A percentile compares a stretch with the other conserved stretches of the same genome.
Evolutionary conservation across 2,113 vertebrate genomes (phyloP).

Genomic region (Chunga burmeisteri): DNA sequence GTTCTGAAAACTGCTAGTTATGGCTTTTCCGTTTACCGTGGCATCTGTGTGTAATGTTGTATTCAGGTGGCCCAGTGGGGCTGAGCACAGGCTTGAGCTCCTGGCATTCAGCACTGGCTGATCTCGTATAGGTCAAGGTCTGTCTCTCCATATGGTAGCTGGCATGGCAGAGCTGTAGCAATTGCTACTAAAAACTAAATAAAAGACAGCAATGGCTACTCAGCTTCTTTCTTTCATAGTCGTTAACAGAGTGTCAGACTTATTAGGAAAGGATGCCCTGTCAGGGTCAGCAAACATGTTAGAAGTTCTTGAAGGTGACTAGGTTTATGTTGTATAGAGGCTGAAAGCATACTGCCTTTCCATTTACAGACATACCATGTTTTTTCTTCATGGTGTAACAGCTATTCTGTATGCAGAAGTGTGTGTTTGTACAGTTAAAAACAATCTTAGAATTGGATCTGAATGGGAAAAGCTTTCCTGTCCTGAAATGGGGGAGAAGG

Average conservation of each 20-base stretch:
- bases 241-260: neutral
- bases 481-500: neutral
- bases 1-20: neutral
- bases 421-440: neutral
- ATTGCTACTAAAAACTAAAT: neutral
- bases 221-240: neutral
- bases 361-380: neutral
- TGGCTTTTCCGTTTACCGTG: neutral
- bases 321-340: neutral
- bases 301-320: neutral
- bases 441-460: neutral
- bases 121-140: neutral
- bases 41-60: rapidly evolving
- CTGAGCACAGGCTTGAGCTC: rapidly evolving
- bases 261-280: neutral
- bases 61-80: rapidly evolving
- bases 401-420: neutral
- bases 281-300: neutral
- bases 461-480: neutral
- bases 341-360: neutral
- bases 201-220: neutral
- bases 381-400: neutral
- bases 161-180: neutral
- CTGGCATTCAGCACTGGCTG: neutral
- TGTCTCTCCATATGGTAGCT: neutral